Evolutionary conservation across 2,888 invertebrate species (phyloP).

Genomic region (Dolichomitus sp.): DNA sequence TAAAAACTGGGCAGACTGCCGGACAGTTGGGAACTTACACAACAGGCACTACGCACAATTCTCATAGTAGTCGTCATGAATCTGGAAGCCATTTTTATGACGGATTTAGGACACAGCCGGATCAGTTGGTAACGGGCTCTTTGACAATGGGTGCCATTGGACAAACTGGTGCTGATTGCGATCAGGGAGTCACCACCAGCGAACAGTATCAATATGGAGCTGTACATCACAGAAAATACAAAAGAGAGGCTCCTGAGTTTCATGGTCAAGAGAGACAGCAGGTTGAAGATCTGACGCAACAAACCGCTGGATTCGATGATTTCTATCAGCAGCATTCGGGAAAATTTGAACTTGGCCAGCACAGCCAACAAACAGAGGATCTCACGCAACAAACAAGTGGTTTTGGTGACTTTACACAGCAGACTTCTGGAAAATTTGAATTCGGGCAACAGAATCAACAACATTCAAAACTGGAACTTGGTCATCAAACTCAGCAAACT

Average conservation of each 20-base stretch:
- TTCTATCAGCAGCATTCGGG: neutral
- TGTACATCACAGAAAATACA: slow-evolving; percentile 67
- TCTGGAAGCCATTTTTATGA: slow-evolving; percentile 53
- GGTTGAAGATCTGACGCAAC: slow-evolving; percentile 76
- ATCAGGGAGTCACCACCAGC: slow-evolving; percentile 17
- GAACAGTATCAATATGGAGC: slow-evolving; percentile 53
- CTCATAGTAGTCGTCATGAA: slow-evolving; percentile 28
- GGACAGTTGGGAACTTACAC: slow-evolving; percentile 10
- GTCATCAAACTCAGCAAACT: slow-evolving; percentile 24
- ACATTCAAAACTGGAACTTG: slow-evolving; percentile 31
- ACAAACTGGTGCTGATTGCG: slow-evolving; percentile 70
- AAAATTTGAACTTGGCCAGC: slow-evolving; percentile 52
- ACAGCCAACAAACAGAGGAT: slow-evolving; percentile 68
- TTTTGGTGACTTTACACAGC: slow-evolving; percentile 62
- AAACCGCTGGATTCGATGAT: slow-evolving; percentile 53
- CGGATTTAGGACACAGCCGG: slow-evolving; percentile 42
- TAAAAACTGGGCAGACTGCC: slow-evolving; percentile 1
- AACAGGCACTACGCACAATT: slow-evolving; percentile 6
- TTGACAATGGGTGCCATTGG: slow-evolving; percentile 59
- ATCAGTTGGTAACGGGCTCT: slow-evolving; percentile 57
- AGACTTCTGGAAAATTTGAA: slow-evolving; percentile 59
- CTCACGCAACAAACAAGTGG: slow-evolving; percentile 54
- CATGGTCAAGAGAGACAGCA: slow-evolving; percentile 60
- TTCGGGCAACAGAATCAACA: slow-evolving; percentile 46
- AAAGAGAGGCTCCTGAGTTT: slow-evolving; percentile 73